Conservation (phyloP, 2,797 vertebrate species). For the Epinephelus awoara region DNA sequence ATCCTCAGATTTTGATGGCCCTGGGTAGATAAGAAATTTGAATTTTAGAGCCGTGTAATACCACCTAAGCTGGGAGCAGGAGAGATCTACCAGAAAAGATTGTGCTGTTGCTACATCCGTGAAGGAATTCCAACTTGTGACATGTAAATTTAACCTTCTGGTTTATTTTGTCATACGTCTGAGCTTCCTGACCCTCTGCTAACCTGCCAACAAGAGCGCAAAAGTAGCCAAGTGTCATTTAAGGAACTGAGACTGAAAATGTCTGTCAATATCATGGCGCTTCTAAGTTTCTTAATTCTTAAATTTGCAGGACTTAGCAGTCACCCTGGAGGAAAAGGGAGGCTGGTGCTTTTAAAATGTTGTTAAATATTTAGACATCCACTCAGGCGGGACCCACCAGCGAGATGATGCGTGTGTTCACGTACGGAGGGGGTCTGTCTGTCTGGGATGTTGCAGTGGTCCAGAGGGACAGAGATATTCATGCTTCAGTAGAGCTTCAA, state of each 20-base stretch:
- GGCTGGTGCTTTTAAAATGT: conserved; percentile 66
- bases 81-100: conserved; percentile 28
- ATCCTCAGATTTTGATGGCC: conserved; percentile 40
- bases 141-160: conserved; percentile 6
- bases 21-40: conserved; percentile 59
- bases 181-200: conserved; percentile 25
- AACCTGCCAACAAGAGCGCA: conserved; percentile 28
- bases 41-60: conserved; percentile 58
- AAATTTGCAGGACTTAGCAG: conserved; percentile 55
- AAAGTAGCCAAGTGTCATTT: conserved; percentile 31
- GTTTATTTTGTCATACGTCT: neutral
- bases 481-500: conserved; percentile 69
- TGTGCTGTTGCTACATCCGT: conserved; percentile 3
- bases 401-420: conserved; percentile 47
- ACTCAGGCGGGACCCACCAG: conserved; percentile 53
- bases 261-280: conserved; percentile 26
- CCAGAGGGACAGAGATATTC: conserved; percentile 62
- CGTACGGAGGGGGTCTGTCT: conserved; percentile 56
- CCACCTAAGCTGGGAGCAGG: conserved; percentile 42
- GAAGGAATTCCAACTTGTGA: conserved; percentile 12
- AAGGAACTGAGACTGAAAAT: neutral
- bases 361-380: conserved; percentile 80
- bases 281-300: conserved; percentile 34
- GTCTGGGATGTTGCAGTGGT: conserved; percentile 54
- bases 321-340: conserved; percentile 39